These are phyloP conservation scores for Diplosoma virens DNA, from an alignment of 23 tunicate genomes.

Conservation along the genomic window DNA sequence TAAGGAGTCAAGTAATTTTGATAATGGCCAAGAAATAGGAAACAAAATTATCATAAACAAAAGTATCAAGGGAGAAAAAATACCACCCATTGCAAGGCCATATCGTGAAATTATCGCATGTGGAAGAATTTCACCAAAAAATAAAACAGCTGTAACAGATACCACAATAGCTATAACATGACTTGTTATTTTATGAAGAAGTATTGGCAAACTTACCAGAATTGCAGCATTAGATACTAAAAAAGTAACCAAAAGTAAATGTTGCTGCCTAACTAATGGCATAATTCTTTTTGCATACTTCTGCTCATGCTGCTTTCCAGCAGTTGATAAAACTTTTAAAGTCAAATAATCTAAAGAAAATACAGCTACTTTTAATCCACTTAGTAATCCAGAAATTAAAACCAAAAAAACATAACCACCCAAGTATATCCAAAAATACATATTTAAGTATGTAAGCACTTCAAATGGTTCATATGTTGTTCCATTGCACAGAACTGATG, in stretches of 20 bases:
- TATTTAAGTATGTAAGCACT: conserved; percentile 38
- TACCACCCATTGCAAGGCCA: conserved; percentile 91
- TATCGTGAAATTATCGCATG: conserved; percentile 88
- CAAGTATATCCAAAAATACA: conserved; percentile 82
- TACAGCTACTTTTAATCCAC: conserved; percentile 91
- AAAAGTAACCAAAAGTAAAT: conserved; percentile 74
- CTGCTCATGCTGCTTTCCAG: conserved; percentile 80
- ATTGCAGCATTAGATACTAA: conserved; percentile 88
- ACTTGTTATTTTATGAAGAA: conserved; percentile 79
- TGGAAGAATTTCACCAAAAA: conserved; percentile 95
- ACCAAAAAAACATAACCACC: conserved; percentile 75
- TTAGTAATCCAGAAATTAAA: conserved; percentile 77
- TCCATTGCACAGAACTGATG: conserved; percentile 62
- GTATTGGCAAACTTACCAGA: conserved; percentile 91
- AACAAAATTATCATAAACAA: conserved; percentile 63
- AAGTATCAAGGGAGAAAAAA: conserved; percentile 71
- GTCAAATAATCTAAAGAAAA: conserved; percentile 81
- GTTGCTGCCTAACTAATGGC: conserved; percentile 83
- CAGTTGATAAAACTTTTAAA: conserved; percentile 60
- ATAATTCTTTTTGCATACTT: conserved; percentile 79
- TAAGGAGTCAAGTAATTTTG: conserved; percentile 81
- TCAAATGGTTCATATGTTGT: conserved; percentile 42
- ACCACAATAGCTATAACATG: conserved; percentile 89
- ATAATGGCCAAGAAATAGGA: conserved; percentile 88
- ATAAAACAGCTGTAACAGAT: conserved; percentile 88